phyloP scores from a whole-genome alignment of 92 coral and sea anemone genomes.

The Actinostola sp. region DNA sequence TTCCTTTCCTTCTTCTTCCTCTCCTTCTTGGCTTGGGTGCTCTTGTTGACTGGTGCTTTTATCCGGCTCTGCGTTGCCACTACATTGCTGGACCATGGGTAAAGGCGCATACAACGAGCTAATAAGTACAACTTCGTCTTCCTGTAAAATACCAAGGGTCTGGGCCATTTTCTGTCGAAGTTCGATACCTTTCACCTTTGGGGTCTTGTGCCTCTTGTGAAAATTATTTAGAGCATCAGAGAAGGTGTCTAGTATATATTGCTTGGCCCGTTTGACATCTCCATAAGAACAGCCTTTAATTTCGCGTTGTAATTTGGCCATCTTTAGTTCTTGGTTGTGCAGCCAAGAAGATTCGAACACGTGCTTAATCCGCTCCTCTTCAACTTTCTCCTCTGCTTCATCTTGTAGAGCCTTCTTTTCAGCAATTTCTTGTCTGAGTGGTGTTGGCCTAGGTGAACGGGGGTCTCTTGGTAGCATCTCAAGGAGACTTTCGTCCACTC shows the following conservation, averaged over 20 bases:
- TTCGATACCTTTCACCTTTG: neutral
- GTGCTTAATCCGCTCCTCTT: neutral
- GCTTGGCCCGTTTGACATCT: slow-evolving; percentile 6
- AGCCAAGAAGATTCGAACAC: slow-evolving; percentile 19
- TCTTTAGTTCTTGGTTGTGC: neutral
- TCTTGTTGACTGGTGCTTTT: too few relatives aligned
- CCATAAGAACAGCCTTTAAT: neutral
- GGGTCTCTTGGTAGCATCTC: neutral
- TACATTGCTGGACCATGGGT: neutral
- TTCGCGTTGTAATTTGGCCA: slow-evolving; percentile 3
- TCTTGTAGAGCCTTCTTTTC: neutral
- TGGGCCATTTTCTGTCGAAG: neutral
- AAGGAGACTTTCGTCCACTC: slow-evolving; percentile 1
- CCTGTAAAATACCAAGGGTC: neutral
- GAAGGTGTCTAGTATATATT: neutral
- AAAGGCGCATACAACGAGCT: neutral
- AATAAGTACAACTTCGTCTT: neutral
- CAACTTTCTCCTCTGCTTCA: too few relatives aligned
- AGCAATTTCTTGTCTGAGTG: neutral
- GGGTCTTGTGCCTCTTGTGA: slow-evolving; percentile 3
- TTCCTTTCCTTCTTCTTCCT: too few relatives aligned
- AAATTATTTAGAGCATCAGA: neutral
- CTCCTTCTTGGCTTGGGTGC: too few relatives aligned
- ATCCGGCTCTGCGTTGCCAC: neutral
- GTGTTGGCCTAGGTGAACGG: neutral